Base-by-base conservation (phyloP, 2,888 invertebrate species). In the Diogma glabrata region DNA sequence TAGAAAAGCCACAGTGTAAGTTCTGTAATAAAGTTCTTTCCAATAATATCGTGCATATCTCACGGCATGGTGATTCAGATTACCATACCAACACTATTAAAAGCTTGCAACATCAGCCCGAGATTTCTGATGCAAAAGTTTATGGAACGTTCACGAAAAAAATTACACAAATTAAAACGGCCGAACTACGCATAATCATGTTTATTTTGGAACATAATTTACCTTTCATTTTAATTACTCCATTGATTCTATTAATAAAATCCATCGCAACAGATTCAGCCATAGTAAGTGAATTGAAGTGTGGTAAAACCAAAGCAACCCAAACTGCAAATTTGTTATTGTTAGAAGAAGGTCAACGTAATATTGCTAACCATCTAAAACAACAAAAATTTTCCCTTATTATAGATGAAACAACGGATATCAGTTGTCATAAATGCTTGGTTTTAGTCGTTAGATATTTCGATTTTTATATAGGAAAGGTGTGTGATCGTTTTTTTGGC, bases 391-490 rank as follows among this genome's bases (percentile, higher is more conserved):
- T 38, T 38, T 38, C 38, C n/a, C 16, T 38, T 9, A 38, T 38
- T 38, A 38, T 38, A 8, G 38, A 53, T 30, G 51, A 53, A 40
- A 53, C 51, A 9, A 53, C 52, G 3, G 51, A 53, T 17, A 47
- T 52, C n/a, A 49, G 51, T 14, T 46, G 28, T 14, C 22, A 53
- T 17, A 52, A 52, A 12, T 43, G 23, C 33, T 50, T 52, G 10
- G 47, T 52, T 23, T n/a, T 52, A 12, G 43, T 54, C 16, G 54
- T 36, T 2, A 24, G 52, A 9, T 45, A 47, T 30, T 50, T 28
- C 22, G 45, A 54, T 16, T 20, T 10, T 3, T n/a, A 7, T 12
- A 17, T 16, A 16, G 26, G 38, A 12, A 38, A 38, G 4, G 38
- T 38, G 16, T 16, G 17, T 6, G 19, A 2, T 17, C 16, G 10